Base-by-base conservation (phyloP, 1,140 invertebrate genomes). In the Polypedilum pembai region DNA sequence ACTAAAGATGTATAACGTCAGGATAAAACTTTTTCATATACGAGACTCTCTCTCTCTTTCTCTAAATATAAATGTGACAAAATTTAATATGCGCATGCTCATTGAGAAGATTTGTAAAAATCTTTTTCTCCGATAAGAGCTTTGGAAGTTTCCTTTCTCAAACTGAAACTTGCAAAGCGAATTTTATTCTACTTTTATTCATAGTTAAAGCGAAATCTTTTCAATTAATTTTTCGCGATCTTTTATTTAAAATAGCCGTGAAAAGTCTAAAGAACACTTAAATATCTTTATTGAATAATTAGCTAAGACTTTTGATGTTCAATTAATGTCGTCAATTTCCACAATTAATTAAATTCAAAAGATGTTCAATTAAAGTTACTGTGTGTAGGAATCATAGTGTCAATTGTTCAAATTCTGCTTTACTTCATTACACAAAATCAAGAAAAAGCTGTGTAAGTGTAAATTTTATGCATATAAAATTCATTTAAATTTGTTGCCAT, bases 301-400 rank as follows among this genome's bases (percentile, higher is more conserved):
- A 56, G n/a, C n/a, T 56, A 56, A 56, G 12, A 33, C 24, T 56
- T 56, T 56, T 56, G 15, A 56, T 56, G 45, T 56, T 12, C 4
- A 56, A n/a, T n/a, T 15, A 56, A 56, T 56, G 45, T 56, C n/a
- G 45, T 56, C 45, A 56, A 56, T 56, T 56, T n/a, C 1, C n/a
- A 56, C 4, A 15, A 56, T 56, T 56, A 56, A 56, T 56, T 33
- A 56, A 56, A 56, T 15, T 12, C n/a, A 33, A 56, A 56, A 4
- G n/a, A 56, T 56, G 45, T 56, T 56, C 45, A 56, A 56, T 56
- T 56, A 56, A 56, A 56, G n/a, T 56, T 56, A n/a, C 45, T 56
- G 45, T 56, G 45, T 56, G 45, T 56, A 56, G 45, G 12, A n/a
- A 56, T n/a, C 15, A 56, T 33, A 33, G 24, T 33, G 24, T 33